A percentile compares a stretch with the other conserved stretches of the same genome.
Evolutionary conservation across 30 jellyfish, hydroid and myxozoan species (phyloP).

Genomic region (Chironex yamaguchii): DNA sequence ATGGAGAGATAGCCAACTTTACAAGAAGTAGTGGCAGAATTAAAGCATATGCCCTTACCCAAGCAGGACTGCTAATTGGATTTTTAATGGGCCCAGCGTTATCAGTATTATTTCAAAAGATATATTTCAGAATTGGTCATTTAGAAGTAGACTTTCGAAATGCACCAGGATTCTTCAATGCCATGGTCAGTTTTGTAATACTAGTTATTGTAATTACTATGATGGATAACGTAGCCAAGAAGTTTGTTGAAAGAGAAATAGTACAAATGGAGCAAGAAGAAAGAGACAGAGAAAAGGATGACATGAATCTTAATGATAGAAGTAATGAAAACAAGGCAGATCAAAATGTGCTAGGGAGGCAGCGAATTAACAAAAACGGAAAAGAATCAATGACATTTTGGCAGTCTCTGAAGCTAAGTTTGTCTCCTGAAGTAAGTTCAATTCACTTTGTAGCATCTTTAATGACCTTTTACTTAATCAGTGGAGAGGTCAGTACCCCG

Average conservation of each 20-base stretch:
- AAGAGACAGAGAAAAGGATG: too few relatives aligned
- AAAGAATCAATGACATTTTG: too few relatives aligned
- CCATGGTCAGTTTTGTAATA: background rate
- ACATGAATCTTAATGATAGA: too few relatives aligned
- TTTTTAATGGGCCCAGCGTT: constrained; percentile 4
- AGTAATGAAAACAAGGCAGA: too few relatives aligned
- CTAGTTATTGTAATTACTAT: background rate
- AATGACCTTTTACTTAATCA: too few relatives aligned
- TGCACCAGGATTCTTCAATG: constrained; percentile 17
- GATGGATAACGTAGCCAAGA: background rate
- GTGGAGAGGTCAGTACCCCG: constrained; percentile 94
- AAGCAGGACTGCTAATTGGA: constrained; percentile 1
- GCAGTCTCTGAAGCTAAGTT: too few relatives aligned
- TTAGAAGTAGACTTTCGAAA: background rate
- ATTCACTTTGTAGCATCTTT: too few relatives aligned
- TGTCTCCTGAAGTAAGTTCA: too few relatives aligned
- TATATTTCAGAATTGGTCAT: background rate
- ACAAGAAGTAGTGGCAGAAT: background rate
- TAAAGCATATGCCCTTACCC: background rate
- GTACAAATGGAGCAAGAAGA: too few relatives aligned
- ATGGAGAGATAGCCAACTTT: background rate
- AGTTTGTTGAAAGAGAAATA: too few relatives aligned
- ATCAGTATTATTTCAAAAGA: background rate
- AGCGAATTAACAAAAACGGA: too few relatives aligned
- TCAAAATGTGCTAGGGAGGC: too few relatives aligned